These are phyloP conservation scores for Bovichtus diacanthus DNA, from an alignment of 2,797 vertebrate species.

Conservation along the genomic window DNA sequence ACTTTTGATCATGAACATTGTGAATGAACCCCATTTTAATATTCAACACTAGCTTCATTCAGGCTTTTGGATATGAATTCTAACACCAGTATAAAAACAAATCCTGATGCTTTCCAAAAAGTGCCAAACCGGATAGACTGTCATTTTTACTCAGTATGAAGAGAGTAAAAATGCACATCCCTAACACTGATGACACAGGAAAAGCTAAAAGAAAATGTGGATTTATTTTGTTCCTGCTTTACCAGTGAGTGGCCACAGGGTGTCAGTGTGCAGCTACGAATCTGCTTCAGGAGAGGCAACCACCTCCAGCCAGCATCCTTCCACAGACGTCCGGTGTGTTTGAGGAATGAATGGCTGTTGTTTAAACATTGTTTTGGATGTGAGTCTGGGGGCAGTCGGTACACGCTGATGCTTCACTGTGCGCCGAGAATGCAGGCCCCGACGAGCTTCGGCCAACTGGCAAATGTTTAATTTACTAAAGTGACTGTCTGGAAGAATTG, in stretches of 20 bases:
- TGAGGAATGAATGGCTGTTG: conserved; percentile 34
- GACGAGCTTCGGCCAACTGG: conserved; percentile 31
- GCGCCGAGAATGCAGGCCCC: neutral
- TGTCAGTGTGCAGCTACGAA: conserved; percentile 67
- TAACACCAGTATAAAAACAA: neutral
- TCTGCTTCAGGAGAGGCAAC: neutral
- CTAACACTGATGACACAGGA: neutral
- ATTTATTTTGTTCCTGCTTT: conserved; percentile 28
- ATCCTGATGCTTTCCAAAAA: neutral
- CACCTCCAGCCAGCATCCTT: neutral
- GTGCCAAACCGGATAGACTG: neutral
- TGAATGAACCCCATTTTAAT: neutral
- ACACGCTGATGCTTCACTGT: conserved; percentile 21
- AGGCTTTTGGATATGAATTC: neutral
- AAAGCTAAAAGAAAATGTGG: neutral
- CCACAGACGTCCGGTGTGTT: neutral
- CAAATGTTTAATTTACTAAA: conserved; percentile 70
- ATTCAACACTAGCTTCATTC: neutral
- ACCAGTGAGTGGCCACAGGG: conserved; percentile 46
- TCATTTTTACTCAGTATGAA: too few species aligned
- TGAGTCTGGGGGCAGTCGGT: conserved; percentile 19
- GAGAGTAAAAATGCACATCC: neutral
- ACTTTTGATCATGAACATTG: neutral
- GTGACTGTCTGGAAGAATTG: conserved; percentile 54
- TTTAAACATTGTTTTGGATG: conserved; percentile 36